Conservation (phyloP, 2,113 vertebrate genomes). For the Sander lucioperca region DNA sequence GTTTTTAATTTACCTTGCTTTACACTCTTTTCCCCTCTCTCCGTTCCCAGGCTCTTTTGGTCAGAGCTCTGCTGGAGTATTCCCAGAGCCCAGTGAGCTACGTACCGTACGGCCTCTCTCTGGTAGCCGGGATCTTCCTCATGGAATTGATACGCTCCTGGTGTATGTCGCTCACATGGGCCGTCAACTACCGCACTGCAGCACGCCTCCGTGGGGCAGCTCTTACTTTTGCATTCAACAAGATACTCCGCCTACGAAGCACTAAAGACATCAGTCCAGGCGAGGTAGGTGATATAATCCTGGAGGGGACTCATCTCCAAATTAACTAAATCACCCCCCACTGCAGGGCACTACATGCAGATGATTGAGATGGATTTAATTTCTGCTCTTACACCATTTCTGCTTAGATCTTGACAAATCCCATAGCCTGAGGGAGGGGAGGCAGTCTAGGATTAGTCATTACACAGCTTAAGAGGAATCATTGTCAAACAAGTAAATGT, state of each 20-base stretch:
- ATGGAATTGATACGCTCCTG: slow-evolving; percentile 86
- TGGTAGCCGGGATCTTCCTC: slow-evolving; percentile 84
- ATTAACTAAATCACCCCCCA: slow-evolving; percentile 39
- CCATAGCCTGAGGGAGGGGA: slow-evolving; percentile 35
- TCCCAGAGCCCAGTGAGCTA: slow-evolving; percentile 74
- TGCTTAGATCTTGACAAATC: slow-evolving; percentile 52
- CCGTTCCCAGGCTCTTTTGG: slow-evolving; percentile 79
- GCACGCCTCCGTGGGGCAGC: slow-evolving; percentile 85
- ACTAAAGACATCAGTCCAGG: slow-evolving; percentile 85
- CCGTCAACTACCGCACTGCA: slow-evolving; percentile 87
- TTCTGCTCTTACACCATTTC: slow-evolving; percentile 40
- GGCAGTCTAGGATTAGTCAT: slow-evolving; percentile 55
- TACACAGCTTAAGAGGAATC: slow-evolving; percentile 55
- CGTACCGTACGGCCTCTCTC: slow-evolving; percentile 80
- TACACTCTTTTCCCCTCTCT: background rate
- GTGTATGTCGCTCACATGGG: slow-evolving; percentile 86
- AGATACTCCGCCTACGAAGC: slow-evolving; percentile 85
- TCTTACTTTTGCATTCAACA: slow-evolving; percentile 85
- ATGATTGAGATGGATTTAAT: slow-evolving; percentile 68
- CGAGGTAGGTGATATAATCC: slow-evolving; percentile 78
- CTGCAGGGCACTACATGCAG: slow-evolving; percentile 39
- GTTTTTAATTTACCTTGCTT: background rate
- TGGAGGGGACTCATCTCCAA: slow-evolving; percentile 30
- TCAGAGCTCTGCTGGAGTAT: slow-evolving; percentile 86
- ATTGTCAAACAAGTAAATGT: slow-evolving; percentile 50